Percentiles rank a stretch among this genome's conserved stretches.
Evolutionary conservation across 2,888 invertebrate genomes (phyloP).

Genomic region (Drepanosiphum platanoidis): DNA sequence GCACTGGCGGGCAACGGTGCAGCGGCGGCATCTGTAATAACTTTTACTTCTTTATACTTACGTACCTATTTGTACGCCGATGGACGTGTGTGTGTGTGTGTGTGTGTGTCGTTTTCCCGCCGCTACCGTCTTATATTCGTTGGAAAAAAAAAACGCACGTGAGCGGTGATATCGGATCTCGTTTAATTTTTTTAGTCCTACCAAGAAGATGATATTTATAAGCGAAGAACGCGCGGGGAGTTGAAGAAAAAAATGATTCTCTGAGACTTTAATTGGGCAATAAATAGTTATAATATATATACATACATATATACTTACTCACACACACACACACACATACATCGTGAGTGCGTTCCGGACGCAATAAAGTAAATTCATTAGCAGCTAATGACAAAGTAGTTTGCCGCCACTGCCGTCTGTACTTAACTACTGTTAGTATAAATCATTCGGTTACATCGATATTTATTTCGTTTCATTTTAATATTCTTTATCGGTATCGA

Average conservation of each 20-base stretch:
- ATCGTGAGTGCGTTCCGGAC: slow-evolving; percentile 25
- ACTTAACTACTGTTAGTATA: slow-evolving; percentile 55
- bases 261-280: slow-evolving; percentile 57
- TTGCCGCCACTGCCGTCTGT: slow-evolving; percentile 46
- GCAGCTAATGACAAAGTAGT: slow-evolving; percentile 62
- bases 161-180: slow-evolving; percentile 36
- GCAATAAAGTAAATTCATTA: slow-evolving; percentile 62
- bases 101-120: not conserved
- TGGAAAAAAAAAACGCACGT: not conserved
- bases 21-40: not conserved
- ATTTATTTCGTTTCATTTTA: slow-evolving; percentile 45
- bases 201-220: slow-evolving; percentile 41
- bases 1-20: not conserved
- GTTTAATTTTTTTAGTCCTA: slow-evolving; percentile 14
- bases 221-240: not conserved
- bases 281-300: slow-evolving; percentile 51
- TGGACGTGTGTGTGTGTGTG: slow-evolving; percentile 2
- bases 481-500: slow-evolving; percentile 50
- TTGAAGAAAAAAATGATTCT: slow-evolving; percentile 15
- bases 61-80: not conserved
- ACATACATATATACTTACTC: not conserved
- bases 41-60: not conserved
- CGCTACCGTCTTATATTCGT: slow-evolving; percentile 11
- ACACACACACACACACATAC: not conserved
- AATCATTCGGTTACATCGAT: slow-evolving; percentile 58